phyloP scores from a whole-genome alignment of 2,113 vertebrate species.

The Corythaixoides concolor region DNA sequence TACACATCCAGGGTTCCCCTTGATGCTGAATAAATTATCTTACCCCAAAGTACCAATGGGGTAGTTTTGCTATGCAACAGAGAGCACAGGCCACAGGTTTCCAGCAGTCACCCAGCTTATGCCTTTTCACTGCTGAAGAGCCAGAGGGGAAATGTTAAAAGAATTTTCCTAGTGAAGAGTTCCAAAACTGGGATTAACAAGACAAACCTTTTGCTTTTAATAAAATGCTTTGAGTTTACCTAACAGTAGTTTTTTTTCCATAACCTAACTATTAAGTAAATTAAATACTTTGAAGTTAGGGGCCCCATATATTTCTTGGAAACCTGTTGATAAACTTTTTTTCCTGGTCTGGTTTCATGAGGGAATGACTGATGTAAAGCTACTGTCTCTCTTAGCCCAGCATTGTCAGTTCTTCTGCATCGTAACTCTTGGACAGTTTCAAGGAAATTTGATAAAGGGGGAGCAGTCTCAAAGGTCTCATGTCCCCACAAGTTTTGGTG shows the following conservation, averaged over 20 bases:
- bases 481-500: neutral
- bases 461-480: neutral
- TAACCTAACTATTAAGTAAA: neutral
- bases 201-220: neutral
- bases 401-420: neutral
- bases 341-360: neutral
- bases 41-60: neutral
- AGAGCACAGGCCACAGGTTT: neutral
- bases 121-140: neutral
- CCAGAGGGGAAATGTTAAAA: neutral
- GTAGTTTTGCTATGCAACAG: neutral
- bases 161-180: neutral
- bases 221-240: neutral
- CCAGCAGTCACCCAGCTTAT: neutral
- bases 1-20: neutral
- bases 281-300: neutral
- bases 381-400: neutral
- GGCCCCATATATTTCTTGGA: neutral
- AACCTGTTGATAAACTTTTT: neutral
- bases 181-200: neutral
- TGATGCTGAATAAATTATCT: neutral
- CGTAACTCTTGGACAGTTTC: neutral
- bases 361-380: neutral
- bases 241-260: neutral
- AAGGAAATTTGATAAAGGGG: neutral